phyloP scores from a whole-genome alignment of 1,140 invertebrate species.

The Drosophila watanabei region DNA sequence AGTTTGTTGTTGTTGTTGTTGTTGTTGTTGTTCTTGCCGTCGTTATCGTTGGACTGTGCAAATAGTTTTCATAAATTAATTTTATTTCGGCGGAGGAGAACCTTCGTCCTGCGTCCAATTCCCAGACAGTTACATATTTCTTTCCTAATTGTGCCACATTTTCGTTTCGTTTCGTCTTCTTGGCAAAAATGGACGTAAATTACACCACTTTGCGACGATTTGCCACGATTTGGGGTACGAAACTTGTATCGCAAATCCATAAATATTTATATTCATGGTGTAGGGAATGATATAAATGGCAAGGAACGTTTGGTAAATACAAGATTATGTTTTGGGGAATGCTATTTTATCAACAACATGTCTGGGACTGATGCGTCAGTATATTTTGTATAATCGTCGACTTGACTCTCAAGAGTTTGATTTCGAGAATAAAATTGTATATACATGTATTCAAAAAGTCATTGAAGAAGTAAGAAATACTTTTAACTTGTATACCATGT shows the following conservation, averaged over 20 bases:
- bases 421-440: neutral
- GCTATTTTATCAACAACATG: slow-evolving; percentile 11
- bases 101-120: slow-evolving; percentile 45
- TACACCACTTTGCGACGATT: slow-evolving; percentile 77
- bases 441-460: neutral
- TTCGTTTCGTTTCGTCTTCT: slow-evolving; percentile 60
- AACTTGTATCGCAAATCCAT: slow-evolving; percentile 69
- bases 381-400: slow-evolving; percentile 7
- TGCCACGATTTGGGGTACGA: slow-evolving; percentile 69
- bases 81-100: slow-evolving; percentile 70
- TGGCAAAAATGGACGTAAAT: slow-evolving; percentile 74
- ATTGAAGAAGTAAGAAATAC: neutral
- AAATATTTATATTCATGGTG: slow-evolving; percentile 75
- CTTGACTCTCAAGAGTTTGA: neutral
- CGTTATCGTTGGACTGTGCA: slow-evolving; percentile 66
- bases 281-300: slow-evolving; percentile 44
- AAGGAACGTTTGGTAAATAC: slow-evolving; percentile 14
- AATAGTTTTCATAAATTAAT: slow-evolving; percentile 85
- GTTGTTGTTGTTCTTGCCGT: slow-evolving; percentile 5
- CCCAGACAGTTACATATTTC: slow-evolving; percentile 68
- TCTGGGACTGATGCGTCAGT: slow-evolving; percentile 22
- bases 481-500: neutral
- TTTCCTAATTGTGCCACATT: slow-evolving; percentile 74
- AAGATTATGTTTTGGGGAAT: slow-evolving; percentile 12
- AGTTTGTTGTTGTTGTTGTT: slow-evolving; percentile 37